phyloP scores from a whole-genome alignment of 2,797 vertebrate genomes.

The Bothrops alternatus region DNA sequence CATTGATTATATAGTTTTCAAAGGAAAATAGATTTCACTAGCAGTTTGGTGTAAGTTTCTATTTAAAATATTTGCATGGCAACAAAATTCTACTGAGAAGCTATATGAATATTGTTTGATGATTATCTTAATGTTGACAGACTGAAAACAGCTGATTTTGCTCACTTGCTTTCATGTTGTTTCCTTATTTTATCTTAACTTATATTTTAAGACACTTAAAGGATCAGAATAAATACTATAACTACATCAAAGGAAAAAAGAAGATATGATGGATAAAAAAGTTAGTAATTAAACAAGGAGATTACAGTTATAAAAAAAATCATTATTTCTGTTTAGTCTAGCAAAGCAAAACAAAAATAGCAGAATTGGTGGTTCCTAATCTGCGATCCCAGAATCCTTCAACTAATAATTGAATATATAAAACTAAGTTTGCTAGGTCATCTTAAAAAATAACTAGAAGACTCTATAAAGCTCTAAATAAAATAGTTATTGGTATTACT shows the following conservation, averaged over 20 bases:
- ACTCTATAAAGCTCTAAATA: not conserved
- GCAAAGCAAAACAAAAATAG: too few relatives aligned
- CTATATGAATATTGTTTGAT: conserved; percentile 62
- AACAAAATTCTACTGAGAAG: conserved; percentile 53
- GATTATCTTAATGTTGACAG: conserved; percentile 53
- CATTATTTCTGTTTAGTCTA: not conserved
- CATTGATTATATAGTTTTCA: not conserved
- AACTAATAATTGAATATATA: not conserved
- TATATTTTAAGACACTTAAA: not conserved
- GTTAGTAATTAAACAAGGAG: not conserved
- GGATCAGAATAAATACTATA: not conserved
- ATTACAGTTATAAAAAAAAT: not conserved
- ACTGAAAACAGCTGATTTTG: conserved; percentile 33
- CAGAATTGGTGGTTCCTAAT: too few relatives aligned
- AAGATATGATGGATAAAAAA: not conserved
- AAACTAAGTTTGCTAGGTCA: not conserved
- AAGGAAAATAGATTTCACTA: conserved; percentile 16
- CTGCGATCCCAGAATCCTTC: too few relatives aligned
- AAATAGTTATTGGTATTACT: not conserved
- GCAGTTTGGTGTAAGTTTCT: conserved; percentile 14
- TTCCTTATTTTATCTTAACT: not conserved
- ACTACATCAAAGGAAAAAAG: not conserved
- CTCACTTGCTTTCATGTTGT: not conserved
- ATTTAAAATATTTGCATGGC: conserved; percentile 36
- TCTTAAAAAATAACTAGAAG: not conserved